Conservation (phyloP, 2,113 vertebrate genomes). For the Malurus cyaneus region DNA sequence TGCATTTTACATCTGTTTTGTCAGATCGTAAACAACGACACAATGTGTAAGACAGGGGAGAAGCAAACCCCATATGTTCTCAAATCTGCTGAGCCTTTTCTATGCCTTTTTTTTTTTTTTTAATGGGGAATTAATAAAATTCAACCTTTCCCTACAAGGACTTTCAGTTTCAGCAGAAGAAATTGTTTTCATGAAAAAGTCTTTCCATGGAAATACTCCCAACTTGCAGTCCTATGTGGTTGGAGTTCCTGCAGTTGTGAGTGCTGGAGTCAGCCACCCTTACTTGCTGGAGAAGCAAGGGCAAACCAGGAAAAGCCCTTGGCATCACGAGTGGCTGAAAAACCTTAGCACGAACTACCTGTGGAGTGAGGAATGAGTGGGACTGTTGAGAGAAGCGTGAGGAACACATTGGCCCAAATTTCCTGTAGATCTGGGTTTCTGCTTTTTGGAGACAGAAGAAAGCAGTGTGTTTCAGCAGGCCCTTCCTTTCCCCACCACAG, state of each 20-base stretch:
- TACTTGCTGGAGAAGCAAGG: background rate
- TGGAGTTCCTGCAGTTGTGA: background rate
- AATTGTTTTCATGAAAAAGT: background rate
- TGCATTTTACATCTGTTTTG: constrained; percentile 25
- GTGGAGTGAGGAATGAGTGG: background rate
- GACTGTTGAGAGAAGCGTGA: background rate
- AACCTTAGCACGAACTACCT: background rate
- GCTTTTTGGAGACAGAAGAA: background rate
- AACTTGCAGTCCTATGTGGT: background rate
- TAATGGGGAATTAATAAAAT: background rate
- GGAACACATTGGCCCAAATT: constrained; percentile 56
- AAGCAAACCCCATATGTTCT: constrained; percentile 36
- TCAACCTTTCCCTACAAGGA: background rate
- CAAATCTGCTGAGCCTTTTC: constrained; percentile 23
- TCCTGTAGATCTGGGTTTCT: constrained; percentile 9
- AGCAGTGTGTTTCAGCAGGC: background rate
- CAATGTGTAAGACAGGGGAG: constrained; percentile 17
- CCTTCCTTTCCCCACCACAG: background rate
- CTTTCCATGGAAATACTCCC: background rate
- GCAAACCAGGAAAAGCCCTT: background rate
- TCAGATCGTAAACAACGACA: background rate
- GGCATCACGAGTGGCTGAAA: accelerated
- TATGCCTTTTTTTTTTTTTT: background rate
- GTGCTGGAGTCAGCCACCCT: background rate
- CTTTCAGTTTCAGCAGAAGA: background rate